These are phyloP conservation scores for Phoxinus phoxinus DNA, from an alignment of 2,113 vertebrate species.

Conservation along the genomic window DNA sequence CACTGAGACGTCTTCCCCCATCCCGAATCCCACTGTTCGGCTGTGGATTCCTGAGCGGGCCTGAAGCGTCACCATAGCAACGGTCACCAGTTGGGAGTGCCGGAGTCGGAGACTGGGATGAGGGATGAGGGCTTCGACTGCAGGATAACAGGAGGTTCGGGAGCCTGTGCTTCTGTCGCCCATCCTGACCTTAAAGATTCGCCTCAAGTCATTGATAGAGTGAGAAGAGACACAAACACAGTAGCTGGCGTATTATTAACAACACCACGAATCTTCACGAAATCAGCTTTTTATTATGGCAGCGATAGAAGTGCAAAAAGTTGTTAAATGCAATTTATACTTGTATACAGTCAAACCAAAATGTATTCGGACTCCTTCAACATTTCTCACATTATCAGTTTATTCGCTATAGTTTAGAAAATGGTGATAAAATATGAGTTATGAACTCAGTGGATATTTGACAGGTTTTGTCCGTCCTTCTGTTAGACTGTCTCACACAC, in stretches of 20 bases:
- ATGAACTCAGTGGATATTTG: too few relatives aligned
- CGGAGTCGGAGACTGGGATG: constrained; percentile 60
- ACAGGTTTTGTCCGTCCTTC: too few relatives aligned
- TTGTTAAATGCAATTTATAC: too few relatives aligned
- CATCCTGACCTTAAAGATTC: constrained; percentile 21
- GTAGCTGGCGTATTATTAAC: background rate
- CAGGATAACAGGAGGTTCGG: constrained; percentile 34
- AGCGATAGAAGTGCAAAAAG: too few relatives aligned
- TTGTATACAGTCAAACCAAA: too few relatives aligned
- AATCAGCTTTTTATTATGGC: background rate
- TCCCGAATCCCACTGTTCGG: constrained; percentile 67
- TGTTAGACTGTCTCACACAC: too few relatives aligned
- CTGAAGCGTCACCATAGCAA: constrained; percentile 75
- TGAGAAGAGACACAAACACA: background rate
- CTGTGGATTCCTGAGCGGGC: constrained; percentile 67
- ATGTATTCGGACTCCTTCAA: too few relatives aligned
- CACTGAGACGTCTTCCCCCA: constrained; percentile 69
- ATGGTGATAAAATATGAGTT: too few relatives aligned
- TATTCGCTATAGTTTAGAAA: too few relatives aligned
- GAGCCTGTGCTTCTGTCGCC: constrained; percentile 40
- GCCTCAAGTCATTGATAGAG: background rate
- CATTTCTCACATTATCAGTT: too few relatives aligned
- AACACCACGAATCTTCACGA: background rate
- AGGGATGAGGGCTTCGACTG: constrained; percentile 47
- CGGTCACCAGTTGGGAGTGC: constrained; percentile 65